These are phyloP conservation scores for Aleadryas rufinucha DNA, from an alignment of 2,113 vertebrate genomes.

Conservation along the genomic window DNA sequence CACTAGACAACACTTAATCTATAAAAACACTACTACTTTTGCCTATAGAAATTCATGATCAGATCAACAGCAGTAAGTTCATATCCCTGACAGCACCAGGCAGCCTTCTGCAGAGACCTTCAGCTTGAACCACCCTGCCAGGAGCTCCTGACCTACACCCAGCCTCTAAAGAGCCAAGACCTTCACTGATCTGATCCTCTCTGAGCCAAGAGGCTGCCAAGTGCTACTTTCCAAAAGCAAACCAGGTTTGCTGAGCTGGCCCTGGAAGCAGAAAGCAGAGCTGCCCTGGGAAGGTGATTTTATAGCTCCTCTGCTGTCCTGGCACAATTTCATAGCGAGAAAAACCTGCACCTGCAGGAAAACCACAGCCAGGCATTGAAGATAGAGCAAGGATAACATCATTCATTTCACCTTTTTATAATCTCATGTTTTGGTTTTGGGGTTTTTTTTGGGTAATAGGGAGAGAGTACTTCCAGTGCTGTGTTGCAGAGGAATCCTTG, in stretches of 20 bases:
- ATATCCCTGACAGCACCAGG: not conserved
- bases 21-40: not conserved
- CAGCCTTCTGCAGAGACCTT: not conserved
- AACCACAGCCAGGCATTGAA: not conserved
- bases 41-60: not conserved
- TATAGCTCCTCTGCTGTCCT: not conserved
- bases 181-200: not conserved
- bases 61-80: not conserved
- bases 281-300: not conserved
- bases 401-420: not conserved
- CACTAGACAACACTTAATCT: not conserved
- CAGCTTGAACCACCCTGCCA: not conserved
- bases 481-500: not conserved
- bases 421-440: fast-evolving
- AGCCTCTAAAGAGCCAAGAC: not conserved
- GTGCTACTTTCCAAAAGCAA: not conserved
- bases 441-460: not conserved
- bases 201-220: not conserved
- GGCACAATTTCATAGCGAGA: not conserved
- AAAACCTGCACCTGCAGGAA: not conserved
- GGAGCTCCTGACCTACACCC: not conserved
- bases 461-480: no score
- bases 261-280: not conserved
- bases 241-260: not conserved
- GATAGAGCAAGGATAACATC: not conserved